phyloP scores from a whole-genome alignment of 2,888 invertebrate genomes.

The Ormyrus nitidulus region DNA sequence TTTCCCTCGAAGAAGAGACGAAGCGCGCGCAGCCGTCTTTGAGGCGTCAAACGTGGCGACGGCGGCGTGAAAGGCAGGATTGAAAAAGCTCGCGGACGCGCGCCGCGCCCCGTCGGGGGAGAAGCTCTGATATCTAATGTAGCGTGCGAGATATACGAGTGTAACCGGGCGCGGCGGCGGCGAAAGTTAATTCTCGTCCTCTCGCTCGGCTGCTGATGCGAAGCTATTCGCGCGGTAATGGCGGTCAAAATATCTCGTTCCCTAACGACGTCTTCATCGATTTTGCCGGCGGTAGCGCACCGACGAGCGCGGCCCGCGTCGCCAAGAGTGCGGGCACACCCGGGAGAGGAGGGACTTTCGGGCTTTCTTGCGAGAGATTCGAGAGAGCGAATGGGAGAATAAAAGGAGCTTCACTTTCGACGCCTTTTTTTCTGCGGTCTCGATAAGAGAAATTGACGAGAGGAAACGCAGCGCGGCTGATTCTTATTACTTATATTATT shows the following conservation, averaged over 20 bases:
- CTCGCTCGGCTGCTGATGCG: constrained; percentile 63
- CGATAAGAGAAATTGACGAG: too few relatives aligned
- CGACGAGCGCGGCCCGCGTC: too few relatives aligned
- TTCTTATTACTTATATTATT: too few relatives aligned
- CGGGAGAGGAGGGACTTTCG: too few relatives aligned
- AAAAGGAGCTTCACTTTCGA: too few relatives aligned
- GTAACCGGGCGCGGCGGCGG: constrained; percentile 38
- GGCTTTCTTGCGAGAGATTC: too few relatives aligned
- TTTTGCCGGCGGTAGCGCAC: background rate
- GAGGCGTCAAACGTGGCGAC: background rate
- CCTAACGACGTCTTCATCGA: constrained; percentile 67
- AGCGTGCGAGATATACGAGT: constrained; percentile 72
- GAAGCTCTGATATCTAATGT: constrained; percentile 70
- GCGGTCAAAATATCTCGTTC: constrained; percentile 62
- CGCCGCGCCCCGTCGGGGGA: background rate
- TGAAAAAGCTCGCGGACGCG: constrained; percentile 15
- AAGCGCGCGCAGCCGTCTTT: background rate
- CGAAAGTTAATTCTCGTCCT: constrained; percentile 69
- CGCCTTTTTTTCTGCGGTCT: too few relatives aligned
- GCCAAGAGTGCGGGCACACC: too few relatives aligned
- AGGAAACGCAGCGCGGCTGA: too few relatives aligned
- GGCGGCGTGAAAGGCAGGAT: background rate
- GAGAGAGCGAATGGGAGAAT: too few relatives aligned
- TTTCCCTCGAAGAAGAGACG: background rate
- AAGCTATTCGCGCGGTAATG: constrained; percentile 55